Conservation (phyloP, 2,888 invertebrate species). For the Zele albiditarsus region DNA sequence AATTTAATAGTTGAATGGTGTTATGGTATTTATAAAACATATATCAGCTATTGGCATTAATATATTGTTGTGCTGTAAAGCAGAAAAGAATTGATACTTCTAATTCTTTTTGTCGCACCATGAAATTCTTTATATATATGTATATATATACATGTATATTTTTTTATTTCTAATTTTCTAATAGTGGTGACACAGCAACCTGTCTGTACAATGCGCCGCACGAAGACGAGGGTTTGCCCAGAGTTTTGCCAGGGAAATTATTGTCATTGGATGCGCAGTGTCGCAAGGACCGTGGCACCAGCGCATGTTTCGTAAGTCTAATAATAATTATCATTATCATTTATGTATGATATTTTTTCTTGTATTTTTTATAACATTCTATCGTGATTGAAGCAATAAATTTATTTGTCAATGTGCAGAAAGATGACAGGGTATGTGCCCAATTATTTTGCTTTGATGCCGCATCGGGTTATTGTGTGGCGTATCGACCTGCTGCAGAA, state of each 20-base stretch:
- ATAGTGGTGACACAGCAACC: constrained; percentile 94
- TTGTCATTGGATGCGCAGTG: constrained; percentile 94
- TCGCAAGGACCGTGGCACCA: constrained; percentile 92
- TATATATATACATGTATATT: no score
- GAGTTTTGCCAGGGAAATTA: constrained; percentile 91
- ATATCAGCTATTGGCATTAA: neutral
- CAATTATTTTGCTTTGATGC: constrained; percentile 97
- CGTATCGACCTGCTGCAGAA: constrained; percentile 95
- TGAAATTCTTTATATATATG: neutral
- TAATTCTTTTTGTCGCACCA: no score
- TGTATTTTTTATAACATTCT: constrained; percentile 8
- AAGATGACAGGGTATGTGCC: constrained; percentile 95
- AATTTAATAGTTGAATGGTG: neutral
- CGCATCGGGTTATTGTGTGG: constrained; percentile 95
- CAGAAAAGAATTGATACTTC: neutral
- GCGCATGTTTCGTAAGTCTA: constrained; percentile 82
- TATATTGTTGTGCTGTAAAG: neutral
- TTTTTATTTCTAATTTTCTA: constrained; percentile 59
- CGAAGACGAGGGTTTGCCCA: constrained; percentile 91
- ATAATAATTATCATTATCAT: constrained; percentile 5
- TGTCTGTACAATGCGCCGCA: constrained; percentile 95
- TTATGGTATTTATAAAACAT: neutral
- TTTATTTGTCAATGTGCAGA: constrained; percentile 76
- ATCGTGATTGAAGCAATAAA: neutral
- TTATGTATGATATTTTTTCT: neutral